Base-by-base conservation (phyloP, 2,797 vertebrate genomes). In the Acanthurus tractus region DNA sequence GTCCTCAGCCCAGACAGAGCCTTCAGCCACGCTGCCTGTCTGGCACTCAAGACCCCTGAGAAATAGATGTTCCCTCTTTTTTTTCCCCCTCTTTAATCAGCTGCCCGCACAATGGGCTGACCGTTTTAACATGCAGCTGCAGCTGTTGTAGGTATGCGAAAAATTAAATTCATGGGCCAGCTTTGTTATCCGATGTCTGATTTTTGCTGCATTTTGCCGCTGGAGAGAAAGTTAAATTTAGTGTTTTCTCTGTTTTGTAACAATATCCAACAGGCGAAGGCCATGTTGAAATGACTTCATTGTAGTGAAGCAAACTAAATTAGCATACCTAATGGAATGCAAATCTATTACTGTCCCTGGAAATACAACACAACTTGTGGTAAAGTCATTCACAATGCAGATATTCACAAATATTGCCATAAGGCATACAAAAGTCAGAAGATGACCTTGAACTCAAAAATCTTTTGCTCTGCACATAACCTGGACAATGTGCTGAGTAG, bases 1-100 rank as follows among this genome's bases (percentile, higher is more conserved):
- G 87, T 89, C 87, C 80, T 62, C 78, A 46, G 70, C 57, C 48
- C 76, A 91, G 90, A 86, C 82, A n/a, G 76, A 67, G 85, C 81
- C 65, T 52, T 66, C 64, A 68, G 80, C 74, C 63, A 23, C 0
- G 55, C 79, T 70, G 77, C 46, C 40, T 72, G 79, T 86, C 82
- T 87, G 86, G 73, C 86, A 84, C 63, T 66, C 58, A 6, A 64
- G 23, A 71, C 84, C 77, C 83, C 71, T 49, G 77, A 91, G 83
- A 91, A 86, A 86, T 77, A 83, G 18, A 87, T 71, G 57, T 89
- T 81, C 73, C 78, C 23, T 76, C 55, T 62, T 42, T 64, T 40
- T 45, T 9, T 12, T 11, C 9, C 79, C 68, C 72, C 76, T 84
- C 78, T 91, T 88, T 86, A 88, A 90, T 90, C 88, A 84, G 40